These are phyloP conservation scores for Drosophila greeni DNA, from an alignment of 2,888 invertebrate species.

Conservation along the genomic window DNA sequence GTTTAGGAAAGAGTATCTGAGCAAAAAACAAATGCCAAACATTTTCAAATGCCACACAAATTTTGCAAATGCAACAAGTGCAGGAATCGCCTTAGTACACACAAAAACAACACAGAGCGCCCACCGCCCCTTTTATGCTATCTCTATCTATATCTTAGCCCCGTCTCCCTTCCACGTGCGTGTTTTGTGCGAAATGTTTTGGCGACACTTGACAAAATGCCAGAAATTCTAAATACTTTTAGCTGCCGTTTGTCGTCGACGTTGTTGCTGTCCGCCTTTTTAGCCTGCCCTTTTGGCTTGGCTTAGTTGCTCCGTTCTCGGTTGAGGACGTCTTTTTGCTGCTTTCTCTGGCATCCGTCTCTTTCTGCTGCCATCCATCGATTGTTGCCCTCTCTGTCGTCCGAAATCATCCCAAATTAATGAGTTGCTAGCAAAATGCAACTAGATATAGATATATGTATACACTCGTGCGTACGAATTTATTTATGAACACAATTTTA, in stretches of 20 bases:
- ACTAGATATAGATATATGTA: slow-evolving; percentile 11
- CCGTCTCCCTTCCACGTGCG: slow-evolving; percentile 23
- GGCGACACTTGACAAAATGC: slow-evolving; percentile 76
- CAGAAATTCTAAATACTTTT: slow-evolving; percentile 74
- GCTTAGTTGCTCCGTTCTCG: slow-evolving; percentile 21
- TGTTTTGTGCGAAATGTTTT: slow-evolving; percentile 69
- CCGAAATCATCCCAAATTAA: slow-evolving; percentile 43
- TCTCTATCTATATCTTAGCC: neutral
- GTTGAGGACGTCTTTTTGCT: slow-evolving; percentile 24
- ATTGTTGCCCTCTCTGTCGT: slow-evolving; percentile 7
- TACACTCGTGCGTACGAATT: slow-evolving; percentile 16
- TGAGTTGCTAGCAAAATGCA: slow-evolving; percentile 33
- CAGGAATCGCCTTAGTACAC: slow-evolving; percentile 41
- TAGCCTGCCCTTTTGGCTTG: slow-evolving; percentile 46
- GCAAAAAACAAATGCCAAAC: slow-evolving; percentile 49
- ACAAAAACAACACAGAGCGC: neutral
- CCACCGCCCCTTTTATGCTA: neutral
- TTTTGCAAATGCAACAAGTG: slow-evolving; percentile 64
- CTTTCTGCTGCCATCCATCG: slow-evolving; percentile 14
- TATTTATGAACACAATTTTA: slow-evolving; percentile 38
- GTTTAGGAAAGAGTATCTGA: slow-evolving; percentile 4
- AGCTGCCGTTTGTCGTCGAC: slow-evolving; percentile 52
- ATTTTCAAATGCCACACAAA: slow-evolving; percentile 61
- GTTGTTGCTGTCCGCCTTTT: slow-evolving; percentile 53
- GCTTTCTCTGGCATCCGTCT: slow-evolving; percentile 22